Conservation (phyloP, 2,888 invertebrate species). For the Gandaritis pyraliata region DNA sequence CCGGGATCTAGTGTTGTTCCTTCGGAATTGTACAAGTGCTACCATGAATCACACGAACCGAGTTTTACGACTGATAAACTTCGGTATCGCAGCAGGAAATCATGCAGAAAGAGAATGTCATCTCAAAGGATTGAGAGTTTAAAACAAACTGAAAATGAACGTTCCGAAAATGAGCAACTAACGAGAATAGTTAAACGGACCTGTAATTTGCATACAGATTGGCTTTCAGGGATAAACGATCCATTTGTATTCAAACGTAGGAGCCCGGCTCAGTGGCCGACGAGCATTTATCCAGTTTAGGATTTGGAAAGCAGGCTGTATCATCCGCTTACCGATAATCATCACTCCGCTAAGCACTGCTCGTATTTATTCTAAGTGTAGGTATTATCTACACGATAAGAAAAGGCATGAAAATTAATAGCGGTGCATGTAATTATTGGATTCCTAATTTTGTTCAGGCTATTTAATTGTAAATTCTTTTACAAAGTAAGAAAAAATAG, state of each 20-base stretch:
- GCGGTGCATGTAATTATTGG: not conserved
- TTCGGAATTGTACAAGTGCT: constrained; percentile 14
- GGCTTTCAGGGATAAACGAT: constrained; percentile 82
- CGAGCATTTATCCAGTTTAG: constrained; percentile 78
- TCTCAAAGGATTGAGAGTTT: constrained; percentile 53
- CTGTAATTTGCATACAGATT: constrained; percentile 83
- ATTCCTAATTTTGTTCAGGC: not conserved
- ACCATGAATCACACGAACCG: constrained; percentile 30
- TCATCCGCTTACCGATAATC: constrained; percentile 63
- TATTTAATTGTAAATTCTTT: not conserved
- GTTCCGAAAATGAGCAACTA: constrained; percentile 83
- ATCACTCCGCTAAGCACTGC: constrained; percentile 32
- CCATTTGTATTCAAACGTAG: constrained; percentile 83
- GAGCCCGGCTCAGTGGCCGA: constrained; percentile 74
- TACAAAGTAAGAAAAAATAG: too few relatives aligned
- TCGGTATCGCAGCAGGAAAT: constrained; percentile 32
- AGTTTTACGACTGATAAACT: constrained; percentile 27
- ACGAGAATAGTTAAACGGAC: constrained; percentile 83
- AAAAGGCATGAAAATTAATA: constrained; percentile 10
- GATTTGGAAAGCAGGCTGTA: constrained; percentile 69
- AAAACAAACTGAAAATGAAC: constrained; percentile 69
- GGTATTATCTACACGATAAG: constrained; percentile 16
- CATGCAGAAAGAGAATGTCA: constrained; percentile 36
- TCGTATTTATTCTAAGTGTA: constrained; percentile 22
- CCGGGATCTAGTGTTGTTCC: constrained; percentile 14